Evolutionary conservation across 2,888 invertebrate species (phyloP), one percentile per base, ranked within the genome.

Genomic region (Cetonia aurata): DNA sequence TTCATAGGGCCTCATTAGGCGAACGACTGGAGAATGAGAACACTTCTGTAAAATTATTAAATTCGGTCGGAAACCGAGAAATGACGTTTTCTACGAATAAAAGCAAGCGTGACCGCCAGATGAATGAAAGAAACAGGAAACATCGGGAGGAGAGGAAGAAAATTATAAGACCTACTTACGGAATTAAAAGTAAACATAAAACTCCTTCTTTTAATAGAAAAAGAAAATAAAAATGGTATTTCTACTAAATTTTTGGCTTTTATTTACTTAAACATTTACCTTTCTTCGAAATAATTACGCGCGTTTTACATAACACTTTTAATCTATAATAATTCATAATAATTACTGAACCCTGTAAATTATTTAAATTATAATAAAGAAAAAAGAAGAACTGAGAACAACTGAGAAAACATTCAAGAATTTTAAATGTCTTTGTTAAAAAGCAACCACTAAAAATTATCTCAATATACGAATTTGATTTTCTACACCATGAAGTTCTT

Each of bases 51-150:
- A n/a, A n/a, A 82, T 79, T 90, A 79, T 79, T 88, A 74, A 85
- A 92, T 77, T 85, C 92, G 0, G 83, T 89, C 10, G 92, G 95
- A 52, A 94, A 92, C 81, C 88, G 91, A 66, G 93, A 94, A 85
- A 93, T 95, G 92, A 92, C 91, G 17, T 96, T 95, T 79, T 87
- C 87, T 3, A 87, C 91, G 77, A 88, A 88, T 74, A 88, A 88
- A 72, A 86, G 86, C 73, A 88, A 88, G 73, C 83, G 86, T 13
- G 86, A 89, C 72, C 85, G 85, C 0, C 87, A 87, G 44, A 86
- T 88, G 17, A 89, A 89, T 75, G 89, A 88, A 77, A 89, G 88
- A 80, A 83, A 88, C 77, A 89, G 88, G 74, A 89, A 88, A 77
- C 93, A 93, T 79, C 87, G 89, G 71, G 89, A 91, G 79, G 93